phyloP scores from a whole-genome alignment of 1,140 invertebrate genomes.

The Zaprionus ornatus region DNA sequence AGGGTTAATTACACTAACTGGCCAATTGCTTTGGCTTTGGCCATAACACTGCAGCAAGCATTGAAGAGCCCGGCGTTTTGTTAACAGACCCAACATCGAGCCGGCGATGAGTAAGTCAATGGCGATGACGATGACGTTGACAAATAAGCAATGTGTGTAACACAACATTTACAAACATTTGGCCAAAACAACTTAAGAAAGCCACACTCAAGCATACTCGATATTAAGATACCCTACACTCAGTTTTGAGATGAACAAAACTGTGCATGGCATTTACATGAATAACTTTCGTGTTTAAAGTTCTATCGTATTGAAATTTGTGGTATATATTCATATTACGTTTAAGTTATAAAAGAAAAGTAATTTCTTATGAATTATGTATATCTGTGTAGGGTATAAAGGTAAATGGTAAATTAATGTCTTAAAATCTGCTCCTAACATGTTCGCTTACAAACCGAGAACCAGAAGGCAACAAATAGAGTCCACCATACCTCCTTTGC shows the following conservation, averaged over 20 bases:
- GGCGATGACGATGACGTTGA: conserved; percentile 29
- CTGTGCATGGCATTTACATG: background rate
- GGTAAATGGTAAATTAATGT: background rate
- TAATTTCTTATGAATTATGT: no score
- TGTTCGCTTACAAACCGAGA: background rate
- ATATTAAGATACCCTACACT: background rate
- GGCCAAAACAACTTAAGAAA: conserved; percentile 3
- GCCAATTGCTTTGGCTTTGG: conserved; percentile 15
- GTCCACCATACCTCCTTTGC: no score
- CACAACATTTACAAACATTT: conserved; percentile 28
- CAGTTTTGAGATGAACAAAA: background rate
- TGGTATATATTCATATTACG: no score
- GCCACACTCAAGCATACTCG: accelerated
- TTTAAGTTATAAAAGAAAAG: no score
- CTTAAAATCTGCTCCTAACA: background rate
- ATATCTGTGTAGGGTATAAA: no score
- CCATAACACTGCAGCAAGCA: conserved; percentile 13
- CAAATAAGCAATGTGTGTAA: conserved; percentile 27
- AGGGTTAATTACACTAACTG: conserved; percentile 41
- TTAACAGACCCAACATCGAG: conserved; percentile 6
- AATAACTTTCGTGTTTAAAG: background rate
- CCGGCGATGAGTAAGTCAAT: background rate
- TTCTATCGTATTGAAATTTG: no score
- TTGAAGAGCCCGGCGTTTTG: conserved; percentile 17
- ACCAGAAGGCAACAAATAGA: background rate